Evolutionary conservation across 2,113 vertebrate species (phyloP).

Genomic region (Nannobrachium achirus): DNA sequence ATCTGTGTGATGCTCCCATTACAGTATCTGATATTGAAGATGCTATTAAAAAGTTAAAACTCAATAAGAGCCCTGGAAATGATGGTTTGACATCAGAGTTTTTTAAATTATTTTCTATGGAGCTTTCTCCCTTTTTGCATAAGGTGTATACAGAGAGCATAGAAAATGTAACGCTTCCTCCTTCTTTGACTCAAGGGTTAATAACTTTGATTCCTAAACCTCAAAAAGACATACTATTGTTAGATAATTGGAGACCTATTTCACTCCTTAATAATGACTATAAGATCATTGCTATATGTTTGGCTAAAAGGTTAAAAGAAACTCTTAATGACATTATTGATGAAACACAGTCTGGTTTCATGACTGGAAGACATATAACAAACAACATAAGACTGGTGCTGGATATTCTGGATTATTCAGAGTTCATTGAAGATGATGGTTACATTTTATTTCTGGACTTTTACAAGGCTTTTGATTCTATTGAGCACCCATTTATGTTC

Average conservation of each 20-base stretch:
- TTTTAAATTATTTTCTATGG: background rate
- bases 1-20: too few species aligned
- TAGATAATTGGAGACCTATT: background rate
- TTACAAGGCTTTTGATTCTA: too few species aligned
- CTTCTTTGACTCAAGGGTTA: background rate
- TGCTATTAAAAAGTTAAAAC: too few species aligned
- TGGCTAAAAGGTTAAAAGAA: background rate
- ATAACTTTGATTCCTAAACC: background rate
- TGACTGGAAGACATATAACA: background rate
- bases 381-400: background rate
- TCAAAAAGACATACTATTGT: slow-evolving; percentile 1
- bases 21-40: too few species aligned
- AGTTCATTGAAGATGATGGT: background rate
- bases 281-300: background rate
- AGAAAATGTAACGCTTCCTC: background rate
- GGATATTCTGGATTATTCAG: background rate
- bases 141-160: too few species aligned
- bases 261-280: background rate
- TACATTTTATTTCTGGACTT: too few species aligned
- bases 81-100: background rate
- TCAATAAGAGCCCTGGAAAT: too few species aligned
- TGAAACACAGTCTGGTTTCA: background rate
- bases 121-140: background rate
- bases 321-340: background rate
- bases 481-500: too few species aligned